Evolutionary conservation across 2,888 invertebrate genomes (phyloP), one percentile per base, ranked within the genome.

Genomic region (Mimumesa dahlbomi): DNA sequence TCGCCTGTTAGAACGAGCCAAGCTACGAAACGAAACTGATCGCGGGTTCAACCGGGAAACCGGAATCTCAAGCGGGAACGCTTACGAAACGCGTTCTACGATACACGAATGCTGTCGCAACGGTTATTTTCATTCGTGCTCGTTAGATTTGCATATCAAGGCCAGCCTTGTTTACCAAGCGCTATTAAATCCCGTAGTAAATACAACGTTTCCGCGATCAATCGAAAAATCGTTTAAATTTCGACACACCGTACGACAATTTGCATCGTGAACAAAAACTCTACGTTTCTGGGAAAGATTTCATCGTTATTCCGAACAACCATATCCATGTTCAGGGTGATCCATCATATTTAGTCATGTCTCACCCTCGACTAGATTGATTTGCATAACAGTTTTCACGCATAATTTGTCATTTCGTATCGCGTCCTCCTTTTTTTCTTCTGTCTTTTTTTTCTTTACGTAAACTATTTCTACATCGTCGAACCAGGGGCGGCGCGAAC

Each of bases 341-440:
- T 77, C 66, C 57, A 79, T 82, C 76, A 69, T 57, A 66, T 56
- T 57, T 58, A 42, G 16, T 38, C 43, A 53, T 11, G 43, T 40
- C 40, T 70, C 49, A 14, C 29, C 45, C 53, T 34, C 31, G 16
- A 25, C 22, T 38, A 68, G 77, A 84, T 78, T 68, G 79, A 86
- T 87, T 84, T 87, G 82, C 84, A 85, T 86, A 83, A 79, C 75
- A 77, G 81, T 85, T 87, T 85, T 78, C 82, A 81, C 82, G 86
- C 83, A 81, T 83, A 82, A 84, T 85, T 87, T 82, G 84, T 84
- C 82, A 73, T 22, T 46, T 42, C 42, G 13, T 22, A 11, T 19
- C 45, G 34, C 11, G 13, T 25, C n/a, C 22, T 14, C 22, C 31
- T 46, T 49, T 38, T 14, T 57, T 16, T 38, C 14, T 34, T 2